These are phyloP conservation scores for Astyanax mexicanus DNA, from an alignment of 2,797 vertebrate genomes.

Conservation along the genomic window DNA sequence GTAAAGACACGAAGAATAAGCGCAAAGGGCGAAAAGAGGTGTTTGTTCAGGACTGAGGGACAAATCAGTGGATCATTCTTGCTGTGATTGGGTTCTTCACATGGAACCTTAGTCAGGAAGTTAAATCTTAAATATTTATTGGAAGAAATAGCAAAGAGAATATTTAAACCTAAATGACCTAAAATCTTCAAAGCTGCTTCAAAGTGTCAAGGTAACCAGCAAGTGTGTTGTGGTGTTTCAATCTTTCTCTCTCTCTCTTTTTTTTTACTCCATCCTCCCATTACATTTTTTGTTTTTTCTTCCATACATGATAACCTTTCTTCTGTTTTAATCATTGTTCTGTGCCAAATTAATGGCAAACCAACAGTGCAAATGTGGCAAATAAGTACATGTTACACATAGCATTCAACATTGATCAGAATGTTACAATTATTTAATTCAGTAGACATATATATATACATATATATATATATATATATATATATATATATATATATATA, in stretches of 20 bases:
- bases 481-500: no score
- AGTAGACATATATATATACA: no score
- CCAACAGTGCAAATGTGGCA: not conserved
- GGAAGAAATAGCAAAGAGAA: conserved; percentile 1
- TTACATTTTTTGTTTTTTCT: conserved; percentile 32
- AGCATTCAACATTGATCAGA: no score
- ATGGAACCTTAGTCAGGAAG: conserved; percentile 9
- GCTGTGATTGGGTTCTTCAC: not conserved
- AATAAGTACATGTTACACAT: not conserved
- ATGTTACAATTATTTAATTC: no score
- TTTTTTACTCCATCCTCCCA: conserved; percentile 14
- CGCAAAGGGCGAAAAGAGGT: not conserved
- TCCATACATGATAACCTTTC: not conserved
- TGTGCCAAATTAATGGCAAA: no score
- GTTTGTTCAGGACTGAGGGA: not conserved
- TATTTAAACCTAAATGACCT: no score
- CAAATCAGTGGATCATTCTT: not conserved
- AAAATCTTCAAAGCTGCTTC: not conserved
- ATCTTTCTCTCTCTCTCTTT: not conserved
- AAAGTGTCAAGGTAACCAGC: not conserved
- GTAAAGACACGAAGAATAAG: not conserved
- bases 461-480: no score
- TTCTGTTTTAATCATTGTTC: not conserved
- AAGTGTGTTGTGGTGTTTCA: not conserved
- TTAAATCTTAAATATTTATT: conserved; percentile 11